phyloP scores from a whole-genome alignment of 2,113 vertebrate species.

The Callocephalon fimbriatum region DNA sequence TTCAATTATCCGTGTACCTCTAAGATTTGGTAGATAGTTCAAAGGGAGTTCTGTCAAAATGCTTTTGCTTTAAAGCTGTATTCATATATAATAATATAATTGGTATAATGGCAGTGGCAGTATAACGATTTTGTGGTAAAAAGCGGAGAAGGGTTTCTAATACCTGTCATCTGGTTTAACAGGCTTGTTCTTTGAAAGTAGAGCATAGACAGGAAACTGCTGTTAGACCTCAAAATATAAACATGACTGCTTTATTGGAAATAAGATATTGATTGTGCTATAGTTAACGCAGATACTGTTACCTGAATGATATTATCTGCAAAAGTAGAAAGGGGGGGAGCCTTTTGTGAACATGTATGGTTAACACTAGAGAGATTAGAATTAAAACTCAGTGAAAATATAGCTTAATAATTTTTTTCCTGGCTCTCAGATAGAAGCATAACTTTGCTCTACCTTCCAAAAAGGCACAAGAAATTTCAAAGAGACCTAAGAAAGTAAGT shows the following conservation, averaged over 20 bases:
- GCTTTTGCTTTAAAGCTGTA: not conserved
- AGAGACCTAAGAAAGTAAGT: not conserved
- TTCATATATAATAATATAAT: not conserved
- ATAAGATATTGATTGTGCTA: not conserved
- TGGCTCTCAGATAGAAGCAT: not conserved
- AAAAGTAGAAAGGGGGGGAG: not conserved
- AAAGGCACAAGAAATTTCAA: not conserved
- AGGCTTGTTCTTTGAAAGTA: not conserved
- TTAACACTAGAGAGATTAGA: not conserved
- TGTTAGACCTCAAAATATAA: not conserved
- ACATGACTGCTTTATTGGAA: not conserved
- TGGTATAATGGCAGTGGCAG: not conserved
- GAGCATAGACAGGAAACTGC: not conserved
- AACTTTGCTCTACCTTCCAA: not conserved
- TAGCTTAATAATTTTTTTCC: not conserved
- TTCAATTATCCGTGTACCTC: not conserved
- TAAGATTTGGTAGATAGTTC: not conserved
- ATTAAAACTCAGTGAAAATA: not conserved
- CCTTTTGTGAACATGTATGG: not conserved
- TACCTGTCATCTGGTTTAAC: not conserved
- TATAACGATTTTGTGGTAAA: not conserved
- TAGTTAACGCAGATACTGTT: not conserved
- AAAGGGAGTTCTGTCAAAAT: not conserved
- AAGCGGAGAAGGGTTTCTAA: not conserved
- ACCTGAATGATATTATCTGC: not conserved